Evolutionary conservation across 2,888 invertebrate species (phyloP), one percentile per base, ranked within the genome.

Genomic region (Coremacera marginata): DNA sequence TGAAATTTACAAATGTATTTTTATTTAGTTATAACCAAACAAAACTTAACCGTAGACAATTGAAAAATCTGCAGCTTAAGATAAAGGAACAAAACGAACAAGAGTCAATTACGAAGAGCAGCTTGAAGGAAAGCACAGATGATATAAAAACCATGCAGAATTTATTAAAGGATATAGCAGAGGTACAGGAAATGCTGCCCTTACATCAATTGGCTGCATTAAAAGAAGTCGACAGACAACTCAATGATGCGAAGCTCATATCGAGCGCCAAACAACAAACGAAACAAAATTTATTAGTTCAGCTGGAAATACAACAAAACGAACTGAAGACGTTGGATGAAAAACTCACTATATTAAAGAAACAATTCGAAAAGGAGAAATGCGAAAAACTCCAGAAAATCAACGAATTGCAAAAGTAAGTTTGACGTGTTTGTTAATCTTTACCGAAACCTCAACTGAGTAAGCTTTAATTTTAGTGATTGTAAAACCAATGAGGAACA

Each of bases 41-140:
- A 60, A 49, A 44, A 57, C 2, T 16, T 49, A 14, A 22, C 5
- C 31, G 2, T 25, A 70, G 68, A 22, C 78, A 81, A 44, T 31
- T 79, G 1, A 22, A 70, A 37, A 71, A 76, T 1, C n/a, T 79
- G n/a, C 82, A 85, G 27, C 27, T 71, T 0, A 82, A 84, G 49
- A 74, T 83, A 27, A 71, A 70, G 3, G 76, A 80, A 27, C 80
- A 79, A 27, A 76, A 78, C 75, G 57, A 74, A 34, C 25, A 60
- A n/a, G 77, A 79, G 62, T 16, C 2, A n/a, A 60, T 8, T 1
- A 65, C 70, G 14, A 65, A 78, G 0, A 16, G 25, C 9, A 77
- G 62, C 57, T 76, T 81, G 5, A 81, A 84, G 4, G 82, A 84
- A 4, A 83, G 82, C 4, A 80, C 82, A 11, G 62, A 78, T 0